Percentiles rank a stretch among this genome's conserved stretches.
Evolutionary conservation across 1,140 invertebrate genomes (phyloP).

Genomic region (Cherax quadricarinatus): DNA sequence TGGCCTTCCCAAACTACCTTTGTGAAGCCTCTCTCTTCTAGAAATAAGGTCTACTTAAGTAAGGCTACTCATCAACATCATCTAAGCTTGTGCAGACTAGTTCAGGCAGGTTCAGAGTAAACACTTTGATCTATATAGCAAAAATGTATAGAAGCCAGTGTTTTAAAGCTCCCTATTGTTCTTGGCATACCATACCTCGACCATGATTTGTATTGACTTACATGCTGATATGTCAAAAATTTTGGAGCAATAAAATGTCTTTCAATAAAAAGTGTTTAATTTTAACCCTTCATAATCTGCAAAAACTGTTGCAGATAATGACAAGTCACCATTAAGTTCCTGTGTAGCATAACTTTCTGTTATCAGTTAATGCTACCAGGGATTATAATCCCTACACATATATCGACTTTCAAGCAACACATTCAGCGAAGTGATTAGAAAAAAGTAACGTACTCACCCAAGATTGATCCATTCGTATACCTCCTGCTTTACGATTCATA

Average conservation of each 20-base stretch:
- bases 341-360: too few relatives aligned
- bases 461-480: too few relatives aligned
- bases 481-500: too few relatives aligned
- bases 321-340: too few relatives aligned
- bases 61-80: background rate
- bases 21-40: background rate
- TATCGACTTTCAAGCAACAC: too few relatives aligned
- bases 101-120: constrained; percentile 14
- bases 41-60: background rate
- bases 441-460: too few relatives aligned
- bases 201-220: constrained; percentile 51
- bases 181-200: background rate
- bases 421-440: too few relatives aligned
- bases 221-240: constrained; percentile 40
- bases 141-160: constrained; percentile 22
- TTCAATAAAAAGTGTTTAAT: constrained; percentile 31
- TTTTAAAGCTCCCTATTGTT: constrained; percentile 34
- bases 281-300: background rate
- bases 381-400: too few relatives aligned
- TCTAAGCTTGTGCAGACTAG: background rate
- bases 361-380: too few relatives aligned
- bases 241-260: constrained; percentile 67
- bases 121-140: constrained; percentile 21
- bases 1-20: background rate
- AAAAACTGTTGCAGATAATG: too few relatives aligned